A percentile compares a stretch with the other conserved stretches of the same genome.
phyloP scores from a whole-genome alignment of 2,113 vertebrate species.

The Osmerus mordax region DNA sequence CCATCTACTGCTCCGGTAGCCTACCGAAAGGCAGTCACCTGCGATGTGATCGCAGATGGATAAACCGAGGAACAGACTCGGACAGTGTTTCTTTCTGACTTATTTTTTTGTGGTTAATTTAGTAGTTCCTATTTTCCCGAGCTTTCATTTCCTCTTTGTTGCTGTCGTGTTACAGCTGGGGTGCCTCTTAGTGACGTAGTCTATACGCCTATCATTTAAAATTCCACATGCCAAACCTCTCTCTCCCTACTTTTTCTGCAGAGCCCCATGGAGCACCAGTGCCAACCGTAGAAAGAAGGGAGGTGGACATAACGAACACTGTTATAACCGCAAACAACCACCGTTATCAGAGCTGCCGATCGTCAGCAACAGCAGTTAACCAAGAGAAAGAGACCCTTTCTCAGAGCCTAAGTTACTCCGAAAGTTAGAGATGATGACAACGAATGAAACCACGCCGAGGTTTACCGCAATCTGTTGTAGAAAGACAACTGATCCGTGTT shows the following conservation, averaged over 20 bases:
- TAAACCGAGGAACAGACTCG: not conserved
- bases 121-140: not conserved
- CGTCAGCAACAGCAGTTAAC: constrained; percentile 4
- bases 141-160: not conserved
- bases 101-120: not conserved
- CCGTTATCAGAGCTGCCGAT: too few species aligned
- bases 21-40: constrained; percentile 14
- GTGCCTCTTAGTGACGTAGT: constrained; percentile 8
- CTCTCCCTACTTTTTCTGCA: constrained; percentile 5
- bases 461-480: too few species aligned
- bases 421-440: too few species aligned
- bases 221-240: constrained; percentile 7
- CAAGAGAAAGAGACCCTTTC: constrained; percentile 16
- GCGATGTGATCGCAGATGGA: not conserved
- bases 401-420: too few species aligned
- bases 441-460: too few species aligned
- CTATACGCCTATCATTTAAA: constrained; percentile 16
- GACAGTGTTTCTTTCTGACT: not conserved
- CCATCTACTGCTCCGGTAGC: constrained; percentile 17
- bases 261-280: not conserved
- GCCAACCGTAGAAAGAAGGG: constrained; percentile 4
- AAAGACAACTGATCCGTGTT: too few species aligned
- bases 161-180: not conserved
- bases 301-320: not conserved
- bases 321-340: too few species aligned